Evolutionary conservation across 1,140 invertebrate species (phyloP).

Genomic region (Andrena cerasifolii): DNA sequence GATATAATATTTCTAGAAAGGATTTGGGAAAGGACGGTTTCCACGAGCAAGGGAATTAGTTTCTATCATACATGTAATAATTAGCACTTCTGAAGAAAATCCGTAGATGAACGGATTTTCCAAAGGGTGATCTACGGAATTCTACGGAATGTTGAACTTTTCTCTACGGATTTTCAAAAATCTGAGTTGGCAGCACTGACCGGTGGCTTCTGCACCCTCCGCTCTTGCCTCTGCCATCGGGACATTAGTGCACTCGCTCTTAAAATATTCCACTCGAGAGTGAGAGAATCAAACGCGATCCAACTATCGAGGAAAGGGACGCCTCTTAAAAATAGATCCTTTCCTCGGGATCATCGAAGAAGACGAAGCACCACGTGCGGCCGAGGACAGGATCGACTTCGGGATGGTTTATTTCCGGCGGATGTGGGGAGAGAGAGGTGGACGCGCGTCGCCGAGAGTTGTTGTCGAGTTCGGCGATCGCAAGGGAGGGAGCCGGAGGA

Average conservation of each 20-base stretch:
- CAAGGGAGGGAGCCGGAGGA: neutral
- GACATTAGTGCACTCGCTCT: too few relatives aligned
- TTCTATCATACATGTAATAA: too few relatives aligned
- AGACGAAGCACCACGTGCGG: slow-evolving; percentile 48
- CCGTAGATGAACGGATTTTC: too few relatives aligned
- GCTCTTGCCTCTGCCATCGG: neutral
- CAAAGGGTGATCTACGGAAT: too few relatives aligned
- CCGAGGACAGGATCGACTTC: slow-evolving; percentile 40
- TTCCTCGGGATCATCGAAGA: slow-evolving; percentile 46
- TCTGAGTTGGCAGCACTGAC: too few relatives aligned
- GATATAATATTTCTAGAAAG: too few relatives aligned
- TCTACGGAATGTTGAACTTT: too few relatives aligned
- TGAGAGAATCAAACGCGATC: slow-evolving; percentile 19
- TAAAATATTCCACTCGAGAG: neutral
- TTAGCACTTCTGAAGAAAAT: too few relatives aligned
- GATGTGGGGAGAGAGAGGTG: slow-evolving; percentile 24
- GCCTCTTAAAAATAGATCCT: slow-evolving; percentile 41
- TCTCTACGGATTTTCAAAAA: too few relatives aligned
- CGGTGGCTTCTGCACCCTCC: neutral
- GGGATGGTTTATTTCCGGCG: slow-evolving; percentile 54
- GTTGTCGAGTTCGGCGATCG: neutral
- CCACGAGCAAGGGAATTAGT: too few relatives aligned
- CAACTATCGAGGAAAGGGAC: neutral
- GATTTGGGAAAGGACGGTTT: too few relatives aligned
- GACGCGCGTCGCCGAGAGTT: neutral